Evolutionary conservation across 2,113 vertebrate species (phyloP).

Genomic region (Cisticola juncidis): DNA sequence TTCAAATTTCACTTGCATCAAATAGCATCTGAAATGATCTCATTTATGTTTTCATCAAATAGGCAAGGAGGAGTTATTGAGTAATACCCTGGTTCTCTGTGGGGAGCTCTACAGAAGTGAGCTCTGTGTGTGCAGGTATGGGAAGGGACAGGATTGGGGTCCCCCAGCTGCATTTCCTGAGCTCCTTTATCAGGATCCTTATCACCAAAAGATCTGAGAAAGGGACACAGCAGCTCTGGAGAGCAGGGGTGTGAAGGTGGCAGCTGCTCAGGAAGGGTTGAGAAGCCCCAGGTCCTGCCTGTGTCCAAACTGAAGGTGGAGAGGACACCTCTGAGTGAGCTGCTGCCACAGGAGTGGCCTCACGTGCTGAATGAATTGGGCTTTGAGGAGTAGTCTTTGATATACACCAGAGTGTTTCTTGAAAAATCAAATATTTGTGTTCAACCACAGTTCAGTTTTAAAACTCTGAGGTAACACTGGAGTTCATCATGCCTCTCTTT

Average conservation of each 20-base stretch:
- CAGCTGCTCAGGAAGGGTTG: not conserved
- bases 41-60: not conserved
- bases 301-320: not conserved
- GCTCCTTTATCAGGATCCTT: not conserved
- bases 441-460: slow-evolving; percentile 58
- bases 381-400: not conserved
- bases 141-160: not conserved
- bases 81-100: not conserved
- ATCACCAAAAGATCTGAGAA: not conserved
- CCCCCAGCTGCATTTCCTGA: fast-evolving
- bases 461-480: not conserved
- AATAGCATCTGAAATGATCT: not conserved
- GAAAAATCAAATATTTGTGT: slow-evolving; percentile 66
- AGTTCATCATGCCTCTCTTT: not conserved
- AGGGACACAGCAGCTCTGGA: fast-evolving
- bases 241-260: not conserved
- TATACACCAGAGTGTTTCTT: not conserved
- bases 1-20: not conserved
- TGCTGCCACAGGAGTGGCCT: not conserved
- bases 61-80: not conserved
- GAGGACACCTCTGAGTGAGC: not conserved
- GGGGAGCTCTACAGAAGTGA: not conserved
- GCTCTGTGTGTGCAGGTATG: not conserved
- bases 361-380: not conserved
- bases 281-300: not conserved